Conservation (phyloP, 2,888 invertebrate species). For the Rhynchonema sp. region DNA sequence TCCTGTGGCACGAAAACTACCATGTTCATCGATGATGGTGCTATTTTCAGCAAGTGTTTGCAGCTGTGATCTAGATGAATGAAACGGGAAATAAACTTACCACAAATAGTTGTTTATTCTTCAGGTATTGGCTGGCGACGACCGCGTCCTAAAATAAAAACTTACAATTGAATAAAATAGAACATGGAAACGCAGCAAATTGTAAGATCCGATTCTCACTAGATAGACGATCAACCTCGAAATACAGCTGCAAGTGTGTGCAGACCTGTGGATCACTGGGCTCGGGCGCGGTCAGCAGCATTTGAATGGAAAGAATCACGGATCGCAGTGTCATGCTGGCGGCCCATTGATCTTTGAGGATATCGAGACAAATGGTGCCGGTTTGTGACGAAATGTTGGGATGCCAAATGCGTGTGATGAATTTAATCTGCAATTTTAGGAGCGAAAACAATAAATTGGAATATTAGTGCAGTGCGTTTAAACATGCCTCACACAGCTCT, state of each 20-base stretch:
- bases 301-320: slow-evolving; percentile 82
- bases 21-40: too few species aligned
- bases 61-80: too few species aligned
- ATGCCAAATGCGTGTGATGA: slow-evolving; percentile 96
- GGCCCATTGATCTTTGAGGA: slow-evolving; percentile 69
- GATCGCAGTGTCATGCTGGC: slow-evolving; percentile 94
- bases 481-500: too few species aligned
- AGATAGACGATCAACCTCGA: too few species aligned
- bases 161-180: too few species aligned
- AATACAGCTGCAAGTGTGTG: too few species aligned
- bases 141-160: slow-evolving; percentile 47
- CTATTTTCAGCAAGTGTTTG: too few species aligned
- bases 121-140: slow-evolving; percentile 88
- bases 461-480: too few species aligned
- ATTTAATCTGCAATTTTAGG: slow-evolving; percentile 69
- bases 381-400: slow-evolving; percentile 98
- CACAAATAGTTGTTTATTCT: slow-evolving; percentile 35
- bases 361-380: slow-evolving; percentile 85
- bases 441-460: too few species aligned
- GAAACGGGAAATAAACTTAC: not conserved
- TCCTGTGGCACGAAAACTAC: slow-evolving; percentile 24
- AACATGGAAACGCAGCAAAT: too few species aligned
- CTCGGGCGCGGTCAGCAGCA: slow-evolving; percentile 47
- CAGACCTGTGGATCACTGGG: slow-evolving; percentile 35
- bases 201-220: too few species aligned